Conservation (phyloP, 1,140 invertebrate species). For the Copidosoma floridanum region DNA sequence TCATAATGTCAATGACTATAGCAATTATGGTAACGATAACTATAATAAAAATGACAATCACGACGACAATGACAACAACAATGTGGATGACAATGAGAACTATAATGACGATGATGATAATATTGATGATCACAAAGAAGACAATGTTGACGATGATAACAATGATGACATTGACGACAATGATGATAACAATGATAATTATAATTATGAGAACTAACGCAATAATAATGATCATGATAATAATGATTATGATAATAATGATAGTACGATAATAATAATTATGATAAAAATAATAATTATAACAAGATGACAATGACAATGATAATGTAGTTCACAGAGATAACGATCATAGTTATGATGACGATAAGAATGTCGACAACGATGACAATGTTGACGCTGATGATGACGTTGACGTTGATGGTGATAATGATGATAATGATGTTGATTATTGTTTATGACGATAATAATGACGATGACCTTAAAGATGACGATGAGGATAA, state of each 20-base stretch:
- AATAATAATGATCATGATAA: background rate
- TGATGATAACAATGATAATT: background rate
- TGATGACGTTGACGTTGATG: too few relatives aligned
- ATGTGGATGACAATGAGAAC: background rate
- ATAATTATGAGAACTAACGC: background rate
- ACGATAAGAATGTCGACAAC: too few relatives aligned
- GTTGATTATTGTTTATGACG: too few relatives aligned
- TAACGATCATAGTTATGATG: too few relatives aligned
- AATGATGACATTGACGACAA: background rate
- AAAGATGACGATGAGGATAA: too few relatives aligned
- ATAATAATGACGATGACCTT: too few relatives aligned
- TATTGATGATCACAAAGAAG: background rate
- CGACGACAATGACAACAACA: background rate
- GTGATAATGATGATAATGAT: too few relatives aligned
- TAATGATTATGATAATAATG: background rate
- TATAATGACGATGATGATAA: constrained; percentile 1
- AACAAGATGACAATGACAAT: background rate
- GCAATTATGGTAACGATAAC: background rate
- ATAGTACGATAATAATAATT: background rate
- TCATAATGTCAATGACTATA: background rate
- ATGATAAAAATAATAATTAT: background rate
- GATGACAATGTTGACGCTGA: too few relatives aligned
- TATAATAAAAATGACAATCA: background rate
- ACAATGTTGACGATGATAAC: background rate
- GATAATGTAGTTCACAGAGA: too few relatives aligned